Percentiles rank a stretch among this genome's conserved stretches.
Conservation (phyloP, 2,113 vertebrate species). For the Pteruthius melanotis region DNA sequence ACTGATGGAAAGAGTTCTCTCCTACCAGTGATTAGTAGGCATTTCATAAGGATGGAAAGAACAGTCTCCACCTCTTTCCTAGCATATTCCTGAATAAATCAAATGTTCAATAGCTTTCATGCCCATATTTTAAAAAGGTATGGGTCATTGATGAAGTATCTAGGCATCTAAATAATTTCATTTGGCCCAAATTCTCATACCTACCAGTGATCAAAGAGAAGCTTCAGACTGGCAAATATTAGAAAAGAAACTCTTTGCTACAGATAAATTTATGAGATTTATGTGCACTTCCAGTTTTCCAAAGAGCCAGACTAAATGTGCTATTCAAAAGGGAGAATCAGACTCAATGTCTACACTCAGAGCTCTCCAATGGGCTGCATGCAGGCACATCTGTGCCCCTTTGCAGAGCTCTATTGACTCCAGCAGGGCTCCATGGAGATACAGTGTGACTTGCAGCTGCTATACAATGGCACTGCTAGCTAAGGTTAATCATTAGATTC, state of each 20-base stretch:
- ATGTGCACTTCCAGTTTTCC: neutral
- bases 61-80: neutral
- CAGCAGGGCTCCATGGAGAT: constrained; percentile 4
- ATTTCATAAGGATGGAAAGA: neutral
- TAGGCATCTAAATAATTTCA: neutral
- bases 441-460: neutral
- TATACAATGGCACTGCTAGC: neutral
- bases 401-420: constrained; percentile 25
- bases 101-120: neutral
- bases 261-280: constrained; percentile 2
- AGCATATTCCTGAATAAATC: neutral
- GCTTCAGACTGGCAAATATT: neutral
- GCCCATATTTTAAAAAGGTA: neutral
- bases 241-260: neutral
- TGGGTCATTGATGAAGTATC: neutral
- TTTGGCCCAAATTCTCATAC: neutral
- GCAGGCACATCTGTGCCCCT: constrained; percentile 11
- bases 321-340: neutral
- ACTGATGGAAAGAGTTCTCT: neutral
- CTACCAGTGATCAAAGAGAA: neutral
- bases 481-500: constrained; percentile 22
- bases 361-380: neutral
- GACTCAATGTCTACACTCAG: neutral
- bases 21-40: neutral
- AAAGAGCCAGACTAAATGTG: neutral